Conservation (phyloP, 2,888 invertebrate genomes). For the Eupeodes latifasciatus region DNA sequence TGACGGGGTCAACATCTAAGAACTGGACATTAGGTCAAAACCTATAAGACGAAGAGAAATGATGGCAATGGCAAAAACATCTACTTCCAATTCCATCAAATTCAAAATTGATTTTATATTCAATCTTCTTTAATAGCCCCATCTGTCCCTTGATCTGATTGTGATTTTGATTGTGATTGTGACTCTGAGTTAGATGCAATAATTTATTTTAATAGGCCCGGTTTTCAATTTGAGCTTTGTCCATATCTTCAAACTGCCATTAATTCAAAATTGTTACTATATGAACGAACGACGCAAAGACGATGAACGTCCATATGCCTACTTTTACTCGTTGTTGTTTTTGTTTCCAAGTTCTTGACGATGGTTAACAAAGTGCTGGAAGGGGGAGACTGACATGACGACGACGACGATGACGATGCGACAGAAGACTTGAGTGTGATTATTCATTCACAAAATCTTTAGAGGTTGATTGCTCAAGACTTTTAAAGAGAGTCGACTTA, state of each 20-base stretch:
- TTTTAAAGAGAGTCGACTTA: slow-evolving; percentile 22
- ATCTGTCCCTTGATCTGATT: slow-evolving; percentile 50
- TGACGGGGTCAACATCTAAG: neutral
- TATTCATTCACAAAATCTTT: slow-evolving; percentile 67
- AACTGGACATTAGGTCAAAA: slow-evolving; percentile 18
- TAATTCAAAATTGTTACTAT: slow-evolving; percentile 43
- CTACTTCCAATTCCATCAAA: slow-evolving; percentile 31
- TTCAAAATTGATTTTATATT: slow-evolving; percentile 50
- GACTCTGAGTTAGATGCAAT: slow-evolving; percentile 48
- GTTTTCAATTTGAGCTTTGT: slow-evolving; percentile 64
- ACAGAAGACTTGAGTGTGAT: slow-evolving; percentile 32
- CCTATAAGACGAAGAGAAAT: too few relatives aligned
- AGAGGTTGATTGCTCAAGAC: slow-evolving; percentile 22
- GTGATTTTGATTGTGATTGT: neutral
- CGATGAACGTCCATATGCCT: too few relatives aligned
- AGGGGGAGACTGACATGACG: neutral
- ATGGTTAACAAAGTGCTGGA: neutral
- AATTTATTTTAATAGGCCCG: slow-evolving; percentile 67
- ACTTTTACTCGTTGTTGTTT: neutral
- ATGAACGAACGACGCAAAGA: neutral
- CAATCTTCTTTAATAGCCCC: slow-evolving; percentile 8
- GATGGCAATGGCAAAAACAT: slow-evolving; percentile 27
- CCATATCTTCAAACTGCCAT: slow-evolving; percentile 38
- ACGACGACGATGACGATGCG: neutral
- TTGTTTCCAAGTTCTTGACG: neutral